These are phyloP conservation scores for Tringa solitaria DNA, from an alignment of 2,113 vertebrate species.

Conservation along the genomic window DNA sequence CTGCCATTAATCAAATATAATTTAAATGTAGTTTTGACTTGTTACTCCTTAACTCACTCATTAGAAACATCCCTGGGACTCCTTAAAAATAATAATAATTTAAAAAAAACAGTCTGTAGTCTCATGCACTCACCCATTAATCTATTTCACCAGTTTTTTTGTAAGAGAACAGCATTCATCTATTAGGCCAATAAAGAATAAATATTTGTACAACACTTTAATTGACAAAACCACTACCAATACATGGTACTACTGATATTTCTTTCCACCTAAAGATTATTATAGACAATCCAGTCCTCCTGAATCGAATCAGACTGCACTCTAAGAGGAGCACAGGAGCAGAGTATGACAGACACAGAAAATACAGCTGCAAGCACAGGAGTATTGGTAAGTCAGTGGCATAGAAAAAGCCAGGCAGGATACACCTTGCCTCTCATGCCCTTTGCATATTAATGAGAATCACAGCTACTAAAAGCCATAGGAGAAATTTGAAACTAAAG, in stretches of 20 bases:
- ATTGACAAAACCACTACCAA: not conserved
- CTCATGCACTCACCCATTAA: not conserved
- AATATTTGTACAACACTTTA: not conserved
- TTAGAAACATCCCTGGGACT: not conserved
- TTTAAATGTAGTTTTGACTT: not conserved
- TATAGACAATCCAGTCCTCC: not conserved
- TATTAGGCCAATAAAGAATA: not conserved
- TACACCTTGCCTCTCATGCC: not conserved
- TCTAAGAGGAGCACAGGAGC: not conserved
- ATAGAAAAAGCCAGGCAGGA: not conserved
- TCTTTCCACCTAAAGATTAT: not conserved
- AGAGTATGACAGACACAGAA: not conserved
- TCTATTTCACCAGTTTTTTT: not conserved
- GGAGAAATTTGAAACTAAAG: not conserved
- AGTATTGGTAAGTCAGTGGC: not conserved
- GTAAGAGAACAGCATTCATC: not conserved
- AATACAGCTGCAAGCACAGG: not conserved
- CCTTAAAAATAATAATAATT: not conserved
- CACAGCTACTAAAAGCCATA: not conserved
- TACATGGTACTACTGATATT: rapidly evolving
- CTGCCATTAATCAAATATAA: not conserved
- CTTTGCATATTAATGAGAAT: not conserved
- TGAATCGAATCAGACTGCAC: not conserved
- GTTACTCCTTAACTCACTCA: not conserved
- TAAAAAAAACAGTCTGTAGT: not conserved